phyloP scores from a whole-genome alignment of 1,140 invertebrate genomes.

The Caenorhabditis remanei region DNA sequence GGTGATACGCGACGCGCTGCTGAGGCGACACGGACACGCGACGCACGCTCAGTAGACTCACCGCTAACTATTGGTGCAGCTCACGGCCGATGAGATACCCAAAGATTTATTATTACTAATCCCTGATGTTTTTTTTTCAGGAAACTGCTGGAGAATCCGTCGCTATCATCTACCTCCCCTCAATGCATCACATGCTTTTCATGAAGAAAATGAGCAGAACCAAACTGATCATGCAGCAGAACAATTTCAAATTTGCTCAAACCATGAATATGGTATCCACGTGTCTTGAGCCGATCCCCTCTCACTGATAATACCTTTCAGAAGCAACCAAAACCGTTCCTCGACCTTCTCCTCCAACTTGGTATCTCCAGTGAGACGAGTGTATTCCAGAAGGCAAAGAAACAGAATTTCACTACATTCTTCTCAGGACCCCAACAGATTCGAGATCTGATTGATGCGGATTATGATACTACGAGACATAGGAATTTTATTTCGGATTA shows the following conservation, averaged over 20 bases:
- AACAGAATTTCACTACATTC: slow-evolving; percentile 22
- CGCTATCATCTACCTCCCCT: background rate
- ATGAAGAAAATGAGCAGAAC: slow-evolving; percentile 21
- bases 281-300: background rate
- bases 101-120: background rate
- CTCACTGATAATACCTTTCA: background rate
- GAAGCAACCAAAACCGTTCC: background rate
- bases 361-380: slow-evolving; percentile 1
- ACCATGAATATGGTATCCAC: slow-evolving; percentile 19
- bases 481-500: slow-evolving; percentile 8
- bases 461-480: slow-evolving; percentile 16
- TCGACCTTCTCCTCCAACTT: slow-evolving; percentile 1
- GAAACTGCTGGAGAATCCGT: slow-evolving; percentile 26
- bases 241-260: slow-evolving; percentile 2
- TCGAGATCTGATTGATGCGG: slow-evolving; percentile 11
- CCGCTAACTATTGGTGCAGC: no score
- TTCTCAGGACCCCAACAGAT: slow-evolving; percentile 35
- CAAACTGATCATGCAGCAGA: background rate
- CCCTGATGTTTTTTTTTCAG: background rate
- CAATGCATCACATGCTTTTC: slow-evolving; percentile 11
- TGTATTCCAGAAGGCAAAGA: slow-evolving; percentile 18
- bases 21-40: no score
- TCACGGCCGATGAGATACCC: no score
- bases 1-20: background rate
- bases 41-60: no score